Percentiles rank a stretch among this genome's conserved stretches.
These are phyloP conservation scores for Gallinago stenura DNA, from an alignment of 2,797 vertebrate genomes.

Conservation along the genomic window DNA sequence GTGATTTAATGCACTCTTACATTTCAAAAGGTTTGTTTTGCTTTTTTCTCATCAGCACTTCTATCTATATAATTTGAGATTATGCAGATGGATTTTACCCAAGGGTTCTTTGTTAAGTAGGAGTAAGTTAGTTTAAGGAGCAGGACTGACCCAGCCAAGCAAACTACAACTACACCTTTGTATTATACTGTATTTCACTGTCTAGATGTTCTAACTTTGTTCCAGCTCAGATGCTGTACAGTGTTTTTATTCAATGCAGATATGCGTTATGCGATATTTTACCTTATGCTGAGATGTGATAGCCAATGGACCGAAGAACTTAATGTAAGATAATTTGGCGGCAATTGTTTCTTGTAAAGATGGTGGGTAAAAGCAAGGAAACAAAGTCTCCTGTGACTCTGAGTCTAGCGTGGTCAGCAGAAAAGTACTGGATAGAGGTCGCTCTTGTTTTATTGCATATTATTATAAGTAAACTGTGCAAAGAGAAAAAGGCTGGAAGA, in stretches of 20 bases:
- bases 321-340: neutral
- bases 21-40: neutral
- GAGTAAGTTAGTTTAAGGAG: neutral
- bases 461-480: neutral
- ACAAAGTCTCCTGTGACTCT: neutral
- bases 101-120: neutral
- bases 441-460: neutral
- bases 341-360: neutral
- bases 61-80: neutral
- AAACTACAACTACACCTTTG: neutral
- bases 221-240: neutral
- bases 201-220: neutral
- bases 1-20: neutral
- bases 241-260: neutral
- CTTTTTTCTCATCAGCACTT: neutral
- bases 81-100: neutral
- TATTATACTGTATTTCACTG: neutral
- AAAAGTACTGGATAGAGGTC: neutral
- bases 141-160: neutral
- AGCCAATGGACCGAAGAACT: neutral
- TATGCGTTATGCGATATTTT: neutral
- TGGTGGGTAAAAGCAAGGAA: neutral
- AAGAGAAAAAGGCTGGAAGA: neutral
- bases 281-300: neutral
- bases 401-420: neutral